Evolutionary conservation across 2,888 invertebrate species (phyloP), one percentile per base, ranked within the genome.

Genomic region (Thymelicus lineola): DNA sequence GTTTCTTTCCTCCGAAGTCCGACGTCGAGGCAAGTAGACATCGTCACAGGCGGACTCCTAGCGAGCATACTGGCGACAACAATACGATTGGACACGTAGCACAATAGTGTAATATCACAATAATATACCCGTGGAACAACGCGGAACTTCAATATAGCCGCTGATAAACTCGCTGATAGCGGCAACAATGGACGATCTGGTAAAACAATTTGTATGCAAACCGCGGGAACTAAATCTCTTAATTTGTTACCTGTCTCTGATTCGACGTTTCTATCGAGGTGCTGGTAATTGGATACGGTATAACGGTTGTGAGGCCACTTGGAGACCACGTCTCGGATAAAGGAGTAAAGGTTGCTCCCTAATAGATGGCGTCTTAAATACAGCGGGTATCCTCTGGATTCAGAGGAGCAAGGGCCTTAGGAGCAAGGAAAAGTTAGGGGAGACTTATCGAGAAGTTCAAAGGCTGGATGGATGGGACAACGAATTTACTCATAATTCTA

Each of bases 181-280:
- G 48, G 0, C 72, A 79, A 91, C 91, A 92, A 91, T 89, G 75
- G 85, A 61, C 77, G 76, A 78, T 90, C 86, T 80, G 86, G 83
- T 87, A 87, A 81, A 89, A 86, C 88, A 90, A 91, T 90, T 91
- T 89, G 89, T 90, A 86, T 86, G 86, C 82, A 82, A 86, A 84
- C 82, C 87, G 85, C 86, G 91, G 88, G 90, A 90, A 89, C 82
- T 75, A 79, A 79, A 85, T 85, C 82, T 85, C 82, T 85, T 87
- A 86, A 89, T 87, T 84, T 85, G 86, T 85, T 85, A 77, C 83
- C 81, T 87, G 88, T 87, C 81, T 82, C 77, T 75, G 75, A 80
- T 85, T 85, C 80, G 85, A 86, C 82, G 76, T 82, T 79, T 81
- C 70, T 59, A 58, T 28, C 57, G 72, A 79, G 66, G 48, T 64